Percentiles rank a stretch among this genome's conserved stretches.
phyloP scores from a whole-genome alignment of 2,113 vertebrate genomes.

The Formicarius rufipectus region DNA sequence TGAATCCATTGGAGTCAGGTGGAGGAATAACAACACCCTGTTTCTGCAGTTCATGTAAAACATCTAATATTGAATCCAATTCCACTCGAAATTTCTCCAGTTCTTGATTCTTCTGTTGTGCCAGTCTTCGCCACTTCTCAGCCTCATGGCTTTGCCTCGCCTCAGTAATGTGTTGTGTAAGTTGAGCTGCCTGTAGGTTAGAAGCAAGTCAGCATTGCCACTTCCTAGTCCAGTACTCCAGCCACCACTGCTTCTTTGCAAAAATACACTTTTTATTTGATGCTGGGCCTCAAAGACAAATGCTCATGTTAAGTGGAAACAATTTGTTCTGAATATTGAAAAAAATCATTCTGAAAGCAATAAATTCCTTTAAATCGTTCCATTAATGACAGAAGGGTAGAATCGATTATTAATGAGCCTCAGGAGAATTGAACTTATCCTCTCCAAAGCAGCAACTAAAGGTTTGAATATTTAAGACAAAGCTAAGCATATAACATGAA shows the following conservation, averaged over 20 bases:
- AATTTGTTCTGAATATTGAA: neutral
- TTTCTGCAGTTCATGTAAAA: slow-evolving; percentile 86
- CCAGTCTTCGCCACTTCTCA: slow-evolving; percentile 84
- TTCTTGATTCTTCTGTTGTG: slow-evolving; percentile 83
- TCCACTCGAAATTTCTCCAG: slow-evolving; percentile 87
- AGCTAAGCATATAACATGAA: neutral
- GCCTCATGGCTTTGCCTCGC: slow-evolving; percentile 73
- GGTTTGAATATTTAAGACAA: neutral
- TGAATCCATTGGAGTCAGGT: slow-evolving; percentile 6
- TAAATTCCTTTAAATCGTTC: neutral
- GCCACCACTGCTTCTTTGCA: neutral
- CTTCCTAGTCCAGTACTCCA: neutral
- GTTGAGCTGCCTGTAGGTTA: slow-evolving; percentile 76
- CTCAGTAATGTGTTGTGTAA: slow-evolving; percentile 64
- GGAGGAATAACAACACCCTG: slow-evolving; percentile 83
- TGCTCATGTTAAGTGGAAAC: neutral
- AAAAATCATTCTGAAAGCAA: neutral
- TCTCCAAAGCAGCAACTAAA: neutral
- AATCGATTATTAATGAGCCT: neutral
- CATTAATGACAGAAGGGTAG: neutral
- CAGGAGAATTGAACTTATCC: neutral
- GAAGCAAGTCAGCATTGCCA: neutral
- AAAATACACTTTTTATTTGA: neutral
- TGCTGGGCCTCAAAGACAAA: neutral
- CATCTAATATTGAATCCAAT: slow-evolving; percentile 90